Evolutionary conservation across 2,797 vertebrate species (phyloP), one percentile per base, ranked within the genome.

Genomic region (Micrastur ruficollis): DNA sequence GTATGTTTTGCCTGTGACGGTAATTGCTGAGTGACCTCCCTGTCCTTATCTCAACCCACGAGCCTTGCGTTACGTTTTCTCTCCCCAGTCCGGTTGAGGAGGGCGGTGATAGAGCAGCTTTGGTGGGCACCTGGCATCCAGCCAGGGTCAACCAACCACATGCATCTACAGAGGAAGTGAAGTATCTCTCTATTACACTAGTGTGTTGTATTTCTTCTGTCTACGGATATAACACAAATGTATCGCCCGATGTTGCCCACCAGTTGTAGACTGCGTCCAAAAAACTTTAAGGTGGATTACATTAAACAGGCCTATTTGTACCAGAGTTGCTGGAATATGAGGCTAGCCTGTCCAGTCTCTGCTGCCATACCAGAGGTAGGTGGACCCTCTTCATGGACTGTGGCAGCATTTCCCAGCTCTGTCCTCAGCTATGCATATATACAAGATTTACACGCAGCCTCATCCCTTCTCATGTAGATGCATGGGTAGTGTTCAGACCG

Each of bases 271-370:
- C 5, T 0, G 17, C 36, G 20, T 32, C 55, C 56, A 44, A 42
- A 70, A 22, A 10, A 1, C 5, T 25, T 42, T 3, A n/a, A 56
- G 5, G 29, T 8, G 15, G 15, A 5, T 56, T 26, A 14, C 4
- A 20, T 23, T 23, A 11, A 1, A 11, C 12, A 36, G 19, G 6
- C 3, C 18, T 3, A 3, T 44, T 13, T 22, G 56, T 36, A 11
- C 5, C 21, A 55, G 17, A 21, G 14, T 0, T 59, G 9, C 32
- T 76, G 40, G 7, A 78, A 17, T 6, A 5, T 0, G 1, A 53
- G 26, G 5, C 21, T 12, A 5, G 7, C 14, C 17, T 59, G 42
- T 14, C 9, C 42, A 42, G 32, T 10, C 5, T 25, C 29, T 49
- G 0, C 18, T 50, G 59, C 34, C 7, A 1, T 20, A 7, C 21